Percentiles rank a stretch among this genome's conserved stretches.
Conservation (phyloP, 2,888 invertebrate species). For the Adelognathus sp. region DNA sequence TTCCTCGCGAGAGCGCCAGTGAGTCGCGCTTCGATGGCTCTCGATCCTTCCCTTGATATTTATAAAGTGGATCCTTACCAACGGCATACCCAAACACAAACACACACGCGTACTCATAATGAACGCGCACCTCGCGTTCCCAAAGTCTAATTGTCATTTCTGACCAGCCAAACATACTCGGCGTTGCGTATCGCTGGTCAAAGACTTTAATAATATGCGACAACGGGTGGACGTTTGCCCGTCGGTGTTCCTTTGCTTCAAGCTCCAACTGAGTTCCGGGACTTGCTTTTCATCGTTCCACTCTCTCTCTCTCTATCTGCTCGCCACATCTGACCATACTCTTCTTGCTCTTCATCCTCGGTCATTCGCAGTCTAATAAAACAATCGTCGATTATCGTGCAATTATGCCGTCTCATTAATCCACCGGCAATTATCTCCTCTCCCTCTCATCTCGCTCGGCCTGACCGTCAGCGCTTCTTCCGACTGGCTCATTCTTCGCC, state of each 20-base stretch:
- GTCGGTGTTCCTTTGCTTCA: slow-evolving; percentile 54
- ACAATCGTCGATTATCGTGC: slow-evolving; percentile 79
- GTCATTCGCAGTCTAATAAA: slow-evolving; percentile 71
- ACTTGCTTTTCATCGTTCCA: neutral
- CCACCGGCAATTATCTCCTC: slow-evolving; percentile 77
- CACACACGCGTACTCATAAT: neutral
- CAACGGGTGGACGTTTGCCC: slow-evolving; percentile 57
- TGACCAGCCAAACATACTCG: slow-evolving; percentile 75
- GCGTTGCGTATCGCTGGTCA: slow-evolving; percentile 60
- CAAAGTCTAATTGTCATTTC: slow-evolving; percentile 77
- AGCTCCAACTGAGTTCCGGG: slow-evolving; percentile 54
- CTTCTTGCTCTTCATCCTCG: neutral
- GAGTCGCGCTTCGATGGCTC: neutral
- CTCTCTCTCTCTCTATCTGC: neutral
- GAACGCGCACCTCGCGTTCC: slow-evolving; percentile 46
- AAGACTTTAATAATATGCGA: slow-evolving; percentile 77
- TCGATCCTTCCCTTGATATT: neutral
- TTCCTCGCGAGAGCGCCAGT: neutral
- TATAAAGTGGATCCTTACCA: neutral
- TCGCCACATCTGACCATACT: neutral
- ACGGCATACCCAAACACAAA: neutral
- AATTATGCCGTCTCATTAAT: slow-evolving; percentile 81
- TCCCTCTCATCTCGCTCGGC: slow-evolving; percentile 41
- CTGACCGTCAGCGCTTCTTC: slow-evolving; percentile 4
- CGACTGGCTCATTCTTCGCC: neutral